A percentile compares a stretch with the other conserved stretches of the same genome.
Evolutionary conservation across 2,888 invertebrate species (phyloP).

Genomic region (Pristionchus japonicus): DNA sequence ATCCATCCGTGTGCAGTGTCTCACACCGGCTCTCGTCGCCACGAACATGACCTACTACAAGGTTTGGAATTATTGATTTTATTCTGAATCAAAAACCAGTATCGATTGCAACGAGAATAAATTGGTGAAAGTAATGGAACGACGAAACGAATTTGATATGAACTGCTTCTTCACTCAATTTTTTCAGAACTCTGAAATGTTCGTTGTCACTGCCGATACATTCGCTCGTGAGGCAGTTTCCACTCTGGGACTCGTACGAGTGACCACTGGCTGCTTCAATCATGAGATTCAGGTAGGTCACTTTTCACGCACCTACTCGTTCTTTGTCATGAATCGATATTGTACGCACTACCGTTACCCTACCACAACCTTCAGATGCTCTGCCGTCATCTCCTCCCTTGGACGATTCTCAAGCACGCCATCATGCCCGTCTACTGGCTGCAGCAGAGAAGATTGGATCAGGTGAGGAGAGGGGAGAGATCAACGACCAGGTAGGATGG

Average conservation of each 20-base stretch:
- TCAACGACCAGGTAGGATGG: neutral
- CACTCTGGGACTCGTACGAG: slow-evolving; percentile 65
- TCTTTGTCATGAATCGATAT: neutral
- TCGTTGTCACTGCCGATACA: slow-evolving; percentile 70
- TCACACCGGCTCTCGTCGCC: slow-evolving; percentile 72
- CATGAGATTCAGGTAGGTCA: slow-evolving; percentile 70
- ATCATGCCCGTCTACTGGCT: slow-evolving; percentile 73
- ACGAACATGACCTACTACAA: slow-evolving; percentile 74
- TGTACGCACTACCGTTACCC: neutral
- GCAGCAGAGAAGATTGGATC: slow-evolving; percentile 63
- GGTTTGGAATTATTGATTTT: slow-evolving; percentile 49
- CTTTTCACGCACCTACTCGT: neutral
- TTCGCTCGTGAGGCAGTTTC: slow-evolving; percentile 70
- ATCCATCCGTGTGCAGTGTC: slow-evolving; percentile 69
- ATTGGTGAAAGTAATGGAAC: too few species aligned
- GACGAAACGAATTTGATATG: neutral
- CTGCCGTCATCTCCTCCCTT: slow-evolving; percentile 70
- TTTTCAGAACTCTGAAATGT: slow-evolving; percentile 66
- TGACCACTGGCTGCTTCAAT: slow-evolving; percentile 72
- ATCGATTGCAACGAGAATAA: neutral
- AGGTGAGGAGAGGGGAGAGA: neutral
- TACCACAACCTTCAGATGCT: slow-evolving; percentile 59
- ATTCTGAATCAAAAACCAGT: neutral
- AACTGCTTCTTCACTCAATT: neutral
- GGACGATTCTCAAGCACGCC: slow-evolving; percentile 70